Evolutionary conservation across 1,140 invertebrate species (phyloP), one percentile per base, ranked within the genome.

Genomic region (Drosophila arawakana): DNA sequence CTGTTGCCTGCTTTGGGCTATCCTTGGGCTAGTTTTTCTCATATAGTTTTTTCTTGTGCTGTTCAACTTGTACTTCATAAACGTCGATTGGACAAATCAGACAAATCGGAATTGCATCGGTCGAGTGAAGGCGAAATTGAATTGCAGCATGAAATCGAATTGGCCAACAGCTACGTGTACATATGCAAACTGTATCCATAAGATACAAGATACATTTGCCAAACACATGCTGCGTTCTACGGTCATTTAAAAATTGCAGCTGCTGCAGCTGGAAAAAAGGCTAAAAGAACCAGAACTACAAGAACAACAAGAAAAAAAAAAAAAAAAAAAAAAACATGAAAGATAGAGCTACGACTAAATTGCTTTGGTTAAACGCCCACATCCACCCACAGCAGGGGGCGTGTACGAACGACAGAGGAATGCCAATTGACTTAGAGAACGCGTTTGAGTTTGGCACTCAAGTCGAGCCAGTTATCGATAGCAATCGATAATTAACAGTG

Each of bases 131-230:
- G 50, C 34, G 34, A 72, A 78, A 78, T 78, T 77, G 71, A 78
- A 78, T 80, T 81, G 78, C 73, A 67, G 73, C 78, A 76, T 73
- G 78, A 80, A 81, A 81, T 81, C 71, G 70, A 81, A 78, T 81
- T 78, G 80, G 54, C 80, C 65, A 76, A 52, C 77, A 75, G 77
- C 63, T 50, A 49, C 78, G 15, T 10, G 9, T 30, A 25, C 11
- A 11, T 10, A 34, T 10, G 15, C 44, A 47, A 7, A 47, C 46
- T 11, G 47, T 63, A 52, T 63, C 49, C 61, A 63, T 41, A 10
- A 52, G 49, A 44, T 44, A 44, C 34, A 41, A 21, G 34, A 63
- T 39, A 52, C 37, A n/a, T n/a, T 43, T 11, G 41, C 25, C 2
- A 43, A 15, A 21, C 46, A 50, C 46, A 62, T 39, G 47, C 58